Base-by-base conservation (phyloP, 2,888 invertebrate genomes). In the Hermaeophaga mercurialis region DNA sequence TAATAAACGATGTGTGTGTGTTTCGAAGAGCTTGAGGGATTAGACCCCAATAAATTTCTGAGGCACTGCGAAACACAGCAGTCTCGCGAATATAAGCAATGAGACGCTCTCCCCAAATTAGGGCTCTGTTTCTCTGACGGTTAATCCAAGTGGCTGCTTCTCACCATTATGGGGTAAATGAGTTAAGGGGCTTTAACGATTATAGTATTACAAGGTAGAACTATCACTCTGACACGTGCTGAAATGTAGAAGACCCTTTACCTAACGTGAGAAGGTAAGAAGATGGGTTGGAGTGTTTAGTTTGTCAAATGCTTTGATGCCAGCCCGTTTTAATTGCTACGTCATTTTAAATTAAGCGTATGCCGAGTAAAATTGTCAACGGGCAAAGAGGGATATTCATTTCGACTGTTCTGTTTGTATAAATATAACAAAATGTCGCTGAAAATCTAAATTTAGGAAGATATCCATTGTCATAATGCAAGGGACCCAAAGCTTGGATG, bases 31-130 rank as follows among this genome's bases (percentile, higher is more conserved):
- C 56, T 56, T 45, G 39, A 45, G 34, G 39, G 56, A 50, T 56
- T 52, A 50, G 46, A 46, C 50, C 56, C 41, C 50, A 39, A 56
- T 56, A 52, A 56, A 52, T 56, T 55, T 38, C 11, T 9, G 19
- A 11, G 33, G 28, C 39, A 11, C 12, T 46, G 26, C 45, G 46
- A 33, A 46, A 56, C 45, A 56, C 41, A 50, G 48, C 55, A 55
- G 12, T 2, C 22, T 41, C 12, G 22, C 22, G 26, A 17, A 44
- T 44, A 44, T 26, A 28, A 28, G 28, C 43, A 43, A 26, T 3
- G 24, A 26, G 26, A 43, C 11, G 17, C 43, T 52, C 52, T 39
- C 44, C 26, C 43, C 24, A 43, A 48, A 55, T 48, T 24, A 17
- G 44, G 44, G 26, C 12, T 43, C 39, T 26, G 34, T 24, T 48